Conservation (phyloP, 2,888 invertebrate genomes). For the Rhingia campestris region DNA sequence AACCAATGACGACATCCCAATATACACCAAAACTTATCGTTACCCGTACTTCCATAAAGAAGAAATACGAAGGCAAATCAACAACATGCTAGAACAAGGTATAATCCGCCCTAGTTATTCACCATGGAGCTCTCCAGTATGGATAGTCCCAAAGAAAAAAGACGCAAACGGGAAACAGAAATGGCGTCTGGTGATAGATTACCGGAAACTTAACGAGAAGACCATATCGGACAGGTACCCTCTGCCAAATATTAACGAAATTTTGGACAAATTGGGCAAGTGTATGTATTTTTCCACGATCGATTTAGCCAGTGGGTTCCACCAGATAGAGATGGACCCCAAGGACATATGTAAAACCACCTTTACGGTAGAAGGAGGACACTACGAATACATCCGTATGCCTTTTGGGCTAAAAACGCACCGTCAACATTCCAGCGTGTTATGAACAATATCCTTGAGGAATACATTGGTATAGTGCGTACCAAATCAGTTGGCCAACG, state of each 20-base stretch:
- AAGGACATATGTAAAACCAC: conserved; percentile 55
- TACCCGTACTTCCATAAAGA: conserved; percentile 20
- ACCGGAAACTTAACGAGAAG: conserved; percentile 30
- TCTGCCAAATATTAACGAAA: conserved; percentile 48
- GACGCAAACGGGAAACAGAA: conserved; percentile 7
- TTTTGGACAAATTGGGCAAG: conserved; percentile 59
- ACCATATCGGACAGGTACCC: conserved; percentile 14
- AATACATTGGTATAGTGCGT: background rate
- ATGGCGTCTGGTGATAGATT: conserved; percentile 8
- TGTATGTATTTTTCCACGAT: conserved; percentile 53
- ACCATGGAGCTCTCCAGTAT: conserved; percentile 13
- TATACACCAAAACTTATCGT: conserved; percentile 6
- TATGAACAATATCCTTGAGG: conserved; percentile 7
- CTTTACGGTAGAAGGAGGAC: conserved; percentile 24
- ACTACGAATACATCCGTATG: conserved; percentile 14
- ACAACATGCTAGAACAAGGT: conserved; percentile 23
- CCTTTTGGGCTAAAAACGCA: conserved; percentile 26
- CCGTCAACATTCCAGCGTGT: conserved; percentile 21
- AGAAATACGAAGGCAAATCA: conserved; percentile 15
- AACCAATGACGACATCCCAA: conserved; percentile 14
- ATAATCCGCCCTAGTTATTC: conserved; percentile 28
- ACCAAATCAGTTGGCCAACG: too few species aligned
- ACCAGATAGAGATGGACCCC: conserved; percentile 60
- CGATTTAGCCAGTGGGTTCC: conserved; percentile 59
- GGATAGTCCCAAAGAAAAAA: conserved; percentile 27